These are phyloP conservation scores for Sebastes nivosus DNA, from an alignment of 2,797 vertebrate genomes.

Conservation along the genomic window DNA sequence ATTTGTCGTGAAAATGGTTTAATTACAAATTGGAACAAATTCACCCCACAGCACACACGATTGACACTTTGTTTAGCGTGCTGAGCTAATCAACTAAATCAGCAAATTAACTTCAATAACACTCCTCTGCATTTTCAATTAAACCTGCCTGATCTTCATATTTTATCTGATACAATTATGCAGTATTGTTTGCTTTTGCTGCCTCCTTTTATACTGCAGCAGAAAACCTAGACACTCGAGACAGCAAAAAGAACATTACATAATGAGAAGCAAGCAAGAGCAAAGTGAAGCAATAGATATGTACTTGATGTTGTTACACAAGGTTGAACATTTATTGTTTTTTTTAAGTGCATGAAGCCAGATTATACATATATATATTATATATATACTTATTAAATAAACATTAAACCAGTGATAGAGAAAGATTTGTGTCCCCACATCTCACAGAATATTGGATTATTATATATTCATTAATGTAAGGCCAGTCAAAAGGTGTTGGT, in stretches of 20 bases:
- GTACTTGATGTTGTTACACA: not conserved
- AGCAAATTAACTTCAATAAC: conserved; percentile 18
- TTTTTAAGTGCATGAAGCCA: not conserved
- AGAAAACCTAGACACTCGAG: not conserved
- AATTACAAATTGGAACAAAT: conserved; percentile 5
- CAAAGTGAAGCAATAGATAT: not conserved
- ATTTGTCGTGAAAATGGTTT: not conserved
- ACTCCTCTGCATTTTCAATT: conserved; percentile 2
- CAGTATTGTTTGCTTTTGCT: not conserved
- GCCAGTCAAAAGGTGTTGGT: not conserved
- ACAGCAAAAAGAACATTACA: not conserved
- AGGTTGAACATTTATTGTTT: not conserved
- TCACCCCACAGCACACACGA: not conserved
- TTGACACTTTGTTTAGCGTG: not conserved
- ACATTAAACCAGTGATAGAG: not conserved
- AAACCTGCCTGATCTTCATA: not conserved
- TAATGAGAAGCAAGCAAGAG: not conserved
- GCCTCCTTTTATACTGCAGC: not conserved
- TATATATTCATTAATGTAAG: not conserved
- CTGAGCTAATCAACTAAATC: conserved; percentile 1
- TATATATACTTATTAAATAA: not conserved
- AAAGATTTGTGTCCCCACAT: not conserved
- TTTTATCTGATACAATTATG: not conserved
- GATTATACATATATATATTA: not conserved
- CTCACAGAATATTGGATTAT: not conserved